Percentiles rank a stretch among this genome's conserved stretches.
These are phyloP conservation scores for Drosophila miranda DNA, from an alignment of 1,140 invertebrate genomes.

Conservation along the genomic window DNA sequence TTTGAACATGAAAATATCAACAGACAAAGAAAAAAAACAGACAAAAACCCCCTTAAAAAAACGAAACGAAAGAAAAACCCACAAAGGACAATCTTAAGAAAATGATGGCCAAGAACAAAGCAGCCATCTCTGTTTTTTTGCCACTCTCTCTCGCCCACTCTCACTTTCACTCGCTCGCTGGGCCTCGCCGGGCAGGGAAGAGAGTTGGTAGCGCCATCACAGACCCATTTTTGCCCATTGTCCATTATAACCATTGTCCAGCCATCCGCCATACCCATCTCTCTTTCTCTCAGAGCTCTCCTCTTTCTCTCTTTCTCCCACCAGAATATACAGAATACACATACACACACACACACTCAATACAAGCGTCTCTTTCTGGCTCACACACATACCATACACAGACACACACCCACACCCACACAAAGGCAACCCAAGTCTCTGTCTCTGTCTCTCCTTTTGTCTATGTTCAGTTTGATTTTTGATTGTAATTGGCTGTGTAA, in stretches of 20 bases:
- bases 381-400: background rate
- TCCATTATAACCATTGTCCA: slow-evolving; percentile 71
- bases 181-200: background rate
- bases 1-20: slow-evolving; percentile 37
- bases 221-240: slow-evolving; percentile 49
- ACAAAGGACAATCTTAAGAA: slow-evolving; percentile 39
- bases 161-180: slow-evolving; percentile 11
- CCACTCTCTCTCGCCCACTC: slow-evolving; percentile 10
- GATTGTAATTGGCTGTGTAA: slow-evolving; percentile 63
- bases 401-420: slow-evolving; percentile 12
- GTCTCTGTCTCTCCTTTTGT: slow-evolving; percentile 22
- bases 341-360: background rate
- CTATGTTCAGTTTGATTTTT: slow-evolving; percentile 42
- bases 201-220: slow-evolving; percentile 18
- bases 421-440: slow-evolving; percentile 12
- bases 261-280: slow-evolving; percentile 65
- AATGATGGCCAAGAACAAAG: slow-evolving; percentile 29
- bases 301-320: slow-evolving; percentile 19
- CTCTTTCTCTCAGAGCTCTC: slow-evolving; percentile 29
- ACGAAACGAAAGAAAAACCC: background rate
- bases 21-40: slow-evolving; percentile 22
- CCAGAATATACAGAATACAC: slow-evolving; percentile 6
- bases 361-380: slow-evolving; percentile 13
- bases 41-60: slow-evolving; percentile 4
- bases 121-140: slow-evolving; percentile 4